Percentiles rank a stretch among this genome's conserved stretches.
These are phyloP conservation scores for Tauraco erythrolophus DNA, from an alignment of 2,113 vertebrate species.

Conservation along the genomic window DNA sequence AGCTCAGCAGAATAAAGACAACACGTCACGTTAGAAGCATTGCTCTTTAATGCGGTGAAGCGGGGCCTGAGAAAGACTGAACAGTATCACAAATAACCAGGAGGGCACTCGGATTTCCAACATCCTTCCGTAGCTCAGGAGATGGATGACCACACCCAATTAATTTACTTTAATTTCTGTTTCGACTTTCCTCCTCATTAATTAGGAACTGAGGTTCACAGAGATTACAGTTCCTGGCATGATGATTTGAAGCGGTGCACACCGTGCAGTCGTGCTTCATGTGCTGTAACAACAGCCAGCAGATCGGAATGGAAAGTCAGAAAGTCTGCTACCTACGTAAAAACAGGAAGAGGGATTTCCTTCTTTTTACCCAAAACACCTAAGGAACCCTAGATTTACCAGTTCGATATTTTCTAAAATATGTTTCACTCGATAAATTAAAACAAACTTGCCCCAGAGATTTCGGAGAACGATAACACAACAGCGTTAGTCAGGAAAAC, in stretches of 20 bases:
- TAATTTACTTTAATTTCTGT: background rate
- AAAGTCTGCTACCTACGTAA: accelerated
- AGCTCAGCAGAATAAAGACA: background rate
- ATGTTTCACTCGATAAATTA: background rate
- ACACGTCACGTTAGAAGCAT: accelerated
- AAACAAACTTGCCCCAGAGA: background rate
- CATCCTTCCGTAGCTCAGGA: background rate
- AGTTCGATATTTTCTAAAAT: background rate
- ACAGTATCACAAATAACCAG: background rate
- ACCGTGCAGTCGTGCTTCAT: accelerated
- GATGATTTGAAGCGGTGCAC: background rate
- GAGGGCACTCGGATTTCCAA: background rate
- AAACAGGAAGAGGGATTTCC: background rate
- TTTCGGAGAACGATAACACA: background rate
- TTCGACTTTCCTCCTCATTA: background rate
- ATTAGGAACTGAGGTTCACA: conserved; percentile 7
- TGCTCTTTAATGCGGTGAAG: background rate
- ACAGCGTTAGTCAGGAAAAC: background rate
- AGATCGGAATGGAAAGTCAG: background rate
- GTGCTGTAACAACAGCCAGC: background rate
- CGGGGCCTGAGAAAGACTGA: background rate
- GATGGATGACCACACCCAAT: background rate
- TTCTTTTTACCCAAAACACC: background rate
- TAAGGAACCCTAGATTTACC: background rate
- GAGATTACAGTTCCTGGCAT: background rate